Conservation (phyloP, 2,113 vertebrate species). For the Gymnorhina tibicen region DNA sequence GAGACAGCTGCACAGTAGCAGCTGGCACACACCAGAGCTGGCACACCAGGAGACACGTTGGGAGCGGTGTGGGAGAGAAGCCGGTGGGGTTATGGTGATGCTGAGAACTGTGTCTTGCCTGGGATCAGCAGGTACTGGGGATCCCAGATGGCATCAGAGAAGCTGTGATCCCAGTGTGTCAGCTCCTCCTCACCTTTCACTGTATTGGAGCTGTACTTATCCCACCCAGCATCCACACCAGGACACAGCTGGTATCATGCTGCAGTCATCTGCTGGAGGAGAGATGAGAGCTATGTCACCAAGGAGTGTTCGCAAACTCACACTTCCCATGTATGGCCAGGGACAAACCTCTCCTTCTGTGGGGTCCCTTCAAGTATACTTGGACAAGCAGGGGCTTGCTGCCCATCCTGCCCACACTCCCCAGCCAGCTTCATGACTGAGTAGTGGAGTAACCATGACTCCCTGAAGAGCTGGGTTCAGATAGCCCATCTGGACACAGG, state of each 20-base stretch:
- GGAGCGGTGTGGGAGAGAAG: neutral
- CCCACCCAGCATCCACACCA: neutral
- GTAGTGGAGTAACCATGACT: neutral
- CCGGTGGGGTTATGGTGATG: accelerated
- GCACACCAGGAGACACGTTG: accelerated
- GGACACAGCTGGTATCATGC: accelerated
- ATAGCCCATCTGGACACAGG: neutral
- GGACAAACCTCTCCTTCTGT: neutral
- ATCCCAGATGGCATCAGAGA: neutral
- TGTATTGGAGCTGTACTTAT: neutral
- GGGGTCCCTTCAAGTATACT: neutral
- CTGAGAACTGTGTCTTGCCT: neutral
- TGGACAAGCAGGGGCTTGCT: neutral
- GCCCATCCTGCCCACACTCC: too few relatives aligned
- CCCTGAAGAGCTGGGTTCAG: neutral
- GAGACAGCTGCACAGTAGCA: neutral
- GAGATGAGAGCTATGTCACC: neutral
- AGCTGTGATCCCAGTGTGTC: neutral
- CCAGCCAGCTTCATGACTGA: neutral
- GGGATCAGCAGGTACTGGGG: neutral
- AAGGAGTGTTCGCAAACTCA: neutral
- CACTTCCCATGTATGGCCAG: neutral
- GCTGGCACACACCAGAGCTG: neutral
- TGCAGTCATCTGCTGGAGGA: neutral
- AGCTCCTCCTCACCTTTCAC: neutral